These are phyloP conservation scores for Sitta carolinensis DNA, from an alignment of 2,797 vertebrate genomes.

Conservation along the genomic window DNA sequence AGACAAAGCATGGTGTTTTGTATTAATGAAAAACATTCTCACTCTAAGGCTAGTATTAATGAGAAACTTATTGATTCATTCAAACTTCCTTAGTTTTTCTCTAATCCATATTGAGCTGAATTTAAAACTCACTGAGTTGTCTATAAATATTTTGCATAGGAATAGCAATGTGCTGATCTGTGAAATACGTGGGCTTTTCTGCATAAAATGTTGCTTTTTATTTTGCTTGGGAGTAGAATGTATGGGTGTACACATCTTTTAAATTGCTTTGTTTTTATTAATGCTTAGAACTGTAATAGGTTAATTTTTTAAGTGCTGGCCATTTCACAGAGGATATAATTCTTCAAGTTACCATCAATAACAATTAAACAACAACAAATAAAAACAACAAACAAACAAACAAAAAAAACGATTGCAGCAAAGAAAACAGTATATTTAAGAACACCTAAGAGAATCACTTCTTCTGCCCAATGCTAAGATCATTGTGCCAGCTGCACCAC, in stretches of 20 bases:
- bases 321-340: neutral
- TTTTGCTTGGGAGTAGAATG: neutral
- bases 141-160: conserved; percentile 26
- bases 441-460: neutral
- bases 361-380: neutral
- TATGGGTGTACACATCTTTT: neutral
- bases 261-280: neutral
- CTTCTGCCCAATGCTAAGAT: neutral
- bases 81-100: neutral
- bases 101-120: conserved; percentile 6
- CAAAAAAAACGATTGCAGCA: neutral
- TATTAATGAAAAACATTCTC: conserved; percentile 8
- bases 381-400: neutral
- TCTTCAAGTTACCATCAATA: neutral
- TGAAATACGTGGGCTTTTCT: neutral
- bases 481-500: neutral
- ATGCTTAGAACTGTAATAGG: neutral
- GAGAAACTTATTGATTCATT: conserved; percentile 28
- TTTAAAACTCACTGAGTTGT: conserved; percentile 8
- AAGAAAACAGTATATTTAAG: neutral
- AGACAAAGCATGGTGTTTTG: neutral
- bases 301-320: neutral
- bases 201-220: neutral
- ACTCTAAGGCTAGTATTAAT: neutral
- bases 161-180: neutral